Evolutionary conservation across 35 echinoderm and acorn worm species (phyloP).

Genomic region (Heliocidaris tuberculata): DNA sequence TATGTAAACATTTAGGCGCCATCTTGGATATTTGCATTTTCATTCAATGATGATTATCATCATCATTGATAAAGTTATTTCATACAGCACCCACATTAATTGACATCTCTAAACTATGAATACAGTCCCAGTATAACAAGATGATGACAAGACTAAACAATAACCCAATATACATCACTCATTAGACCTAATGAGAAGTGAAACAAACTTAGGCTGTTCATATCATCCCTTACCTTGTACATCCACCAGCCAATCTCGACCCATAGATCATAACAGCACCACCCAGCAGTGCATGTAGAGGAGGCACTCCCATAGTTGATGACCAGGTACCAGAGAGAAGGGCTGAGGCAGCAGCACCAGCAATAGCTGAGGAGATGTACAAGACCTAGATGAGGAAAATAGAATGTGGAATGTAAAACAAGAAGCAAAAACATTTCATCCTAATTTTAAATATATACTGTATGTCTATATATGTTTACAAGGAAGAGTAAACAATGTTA

Average conservation of each 20-base stretch:
- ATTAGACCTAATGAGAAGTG: too few species aligned
- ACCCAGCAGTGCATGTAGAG: conserved; percentile 66
- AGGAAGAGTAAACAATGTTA: background rate
- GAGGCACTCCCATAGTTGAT: conserved; percentile 48
- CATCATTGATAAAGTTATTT: too few species aligned
- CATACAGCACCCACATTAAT: too few species aligned
- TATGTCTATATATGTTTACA: background rate
- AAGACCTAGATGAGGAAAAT: conserved; percentile 22
- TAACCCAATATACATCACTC: too few species aligned
- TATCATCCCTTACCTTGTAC: conserved; percentile 72
- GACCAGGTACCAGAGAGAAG: conserved; percentile 33
- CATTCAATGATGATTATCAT: too few species aligned
- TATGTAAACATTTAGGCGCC: too few species aligned
- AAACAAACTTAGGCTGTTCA: background rate
- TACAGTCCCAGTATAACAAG: too few species aligned
- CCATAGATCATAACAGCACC: conserved; percentile 81
- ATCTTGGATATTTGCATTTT: too few species aligned
- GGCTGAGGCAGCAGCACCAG: conserved; percentile 40
- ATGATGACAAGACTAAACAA: too few species aligned
- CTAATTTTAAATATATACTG: too few species aligned
- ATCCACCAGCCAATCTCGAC: conserved; percentile 82
- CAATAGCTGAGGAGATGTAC: conserved; percentile 57
- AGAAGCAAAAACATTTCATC: background rate
- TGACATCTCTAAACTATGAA: too few species aligned
- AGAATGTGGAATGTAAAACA: background rate